phyloP scores from a whole-genome alignment of 1,140 invertebrate species.

The Pseudomyrmex flavicornis region DNA sequence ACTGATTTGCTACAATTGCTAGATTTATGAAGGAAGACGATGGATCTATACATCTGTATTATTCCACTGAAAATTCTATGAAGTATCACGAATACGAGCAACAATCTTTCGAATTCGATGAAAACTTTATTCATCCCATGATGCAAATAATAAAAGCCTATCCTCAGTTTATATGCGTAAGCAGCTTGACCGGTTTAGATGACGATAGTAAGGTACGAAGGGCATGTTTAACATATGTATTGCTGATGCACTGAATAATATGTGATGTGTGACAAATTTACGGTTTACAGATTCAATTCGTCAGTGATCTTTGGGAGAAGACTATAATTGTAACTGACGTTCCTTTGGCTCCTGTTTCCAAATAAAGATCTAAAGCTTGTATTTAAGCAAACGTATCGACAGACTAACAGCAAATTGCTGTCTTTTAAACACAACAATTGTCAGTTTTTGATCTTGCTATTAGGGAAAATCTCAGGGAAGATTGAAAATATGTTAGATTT shows the following conservation, averaged over 20 bases:
- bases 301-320: constrained; percentile 90
- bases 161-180: constrained; percentile 91
- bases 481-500: too few species aligned
- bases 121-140: constrained; percentile 87
- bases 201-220: constrained; percentile 87
- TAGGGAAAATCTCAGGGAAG: too few species aligned
- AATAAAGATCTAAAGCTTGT: too few species aligned
- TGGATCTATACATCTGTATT: constrained; percentile 88
- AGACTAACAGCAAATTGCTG: too few species aligned
- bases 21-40: constrained; percentile 89
- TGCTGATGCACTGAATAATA: not conserved
- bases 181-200: constrained; percentile 88
- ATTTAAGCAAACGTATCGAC: too few species aligned
- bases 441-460: too few species aligned
- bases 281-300: constrained; percentile 86
- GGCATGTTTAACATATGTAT: not conserved
- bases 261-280: constrained; percentile 44
- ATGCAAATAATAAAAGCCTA: constrained; percentile 90
- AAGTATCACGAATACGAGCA: constrained; percentile 93
- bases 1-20: constrained; percentile 2
- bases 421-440: too few species aligned
- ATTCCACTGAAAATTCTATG: constrained; percentile 92
- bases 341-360: constrained; percentile 81
- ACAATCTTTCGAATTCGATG: constrained; percentile 91
- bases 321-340: constrained; percentile 88